phyloP scores from a whole-genome alignment of 2,797 vertebrate genomes.

The Parotocinclus haroldoi region DNA sequence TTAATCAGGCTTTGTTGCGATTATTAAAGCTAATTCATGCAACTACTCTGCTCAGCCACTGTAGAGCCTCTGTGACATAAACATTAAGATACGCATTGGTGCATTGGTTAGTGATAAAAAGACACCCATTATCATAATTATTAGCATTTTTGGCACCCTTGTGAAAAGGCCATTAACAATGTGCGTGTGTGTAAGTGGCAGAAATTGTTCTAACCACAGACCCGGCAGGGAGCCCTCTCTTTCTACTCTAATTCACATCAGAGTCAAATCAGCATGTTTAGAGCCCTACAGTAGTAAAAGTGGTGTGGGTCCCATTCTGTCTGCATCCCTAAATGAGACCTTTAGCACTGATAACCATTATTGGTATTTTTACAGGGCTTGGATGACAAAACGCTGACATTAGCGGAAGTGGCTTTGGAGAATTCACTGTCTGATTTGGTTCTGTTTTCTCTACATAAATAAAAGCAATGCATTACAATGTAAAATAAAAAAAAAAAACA shows the following conservation, averaged over 20 bases:
- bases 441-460: conserved; percentile 13
- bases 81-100: conserved; percentile 51
- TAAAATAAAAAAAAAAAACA: no score
- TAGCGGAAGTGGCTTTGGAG: conserved; percentile 40
- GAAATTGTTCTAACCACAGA: conserved; percentile 57
- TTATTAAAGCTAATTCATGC: conserved; percentile 43
- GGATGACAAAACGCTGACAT: conserved; percentile 53
- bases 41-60: conserved; percentile 44
- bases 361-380: conserved; percentile 52
- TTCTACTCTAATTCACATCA: conserved; percentile 60
- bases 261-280: conserved; percentile 58
- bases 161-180: conserved; percentile 56
- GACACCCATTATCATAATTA: conserved; percentile 58
- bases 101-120: conserved; percentile 59
- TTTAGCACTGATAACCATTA: conserved; percentile 55
- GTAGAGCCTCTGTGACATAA: conserved; percentile 42
- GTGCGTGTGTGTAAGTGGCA: conserved; percentile 52
- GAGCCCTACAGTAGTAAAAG: conserved; percentile 54
- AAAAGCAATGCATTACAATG: conserved; percentile 8
- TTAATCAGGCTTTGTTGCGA: conserved; percentile 39
- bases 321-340: conserved; percentile 42
- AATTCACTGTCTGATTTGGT: conserved; percentile 37
- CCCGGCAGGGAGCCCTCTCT: conserved; percentile 53
- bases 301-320: conserved; percentile 49
- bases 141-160: conserved; percentile 54